Evolutionary conservation across 2,113 vertebrate species (phyloP), one percentile per base, ranked within the genome.

Genomic region (Sorex fumeus): DNA sequence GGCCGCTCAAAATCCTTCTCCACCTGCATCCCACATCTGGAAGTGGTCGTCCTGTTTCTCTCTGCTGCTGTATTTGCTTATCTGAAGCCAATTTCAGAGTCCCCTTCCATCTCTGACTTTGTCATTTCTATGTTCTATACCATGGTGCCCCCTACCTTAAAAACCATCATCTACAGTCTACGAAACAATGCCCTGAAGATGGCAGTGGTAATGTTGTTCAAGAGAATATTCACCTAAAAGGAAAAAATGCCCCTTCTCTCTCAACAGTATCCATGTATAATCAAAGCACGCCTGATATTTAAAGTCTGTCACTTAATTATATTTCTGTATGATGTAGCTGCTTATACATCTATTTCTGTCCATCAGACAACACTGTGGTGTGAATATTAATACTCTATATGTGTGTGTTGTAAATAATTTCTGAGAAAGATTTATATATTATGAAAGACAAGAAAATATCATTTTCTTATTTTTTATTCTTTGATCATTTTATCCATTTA

Each of bases 91-190:
- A 8, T 2, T 32, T 75, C 53, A 43, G 12, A 5, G 19, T 21
- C 8, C 11, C 53, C 36, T 43, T 75, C 71, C 12, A 8, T 32
- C 43, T 45, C 12, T 66, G 60, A 76, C 23, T 8, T 50, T 34
- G n/a, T 50, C 7, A 67, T 77, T 87, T 77, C 60, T 67, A 9
- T 77, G 40, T 87, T 87, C 72, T 77, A 50, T 23, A 66, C 40
- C 3, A 27, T 50, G 57, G 25, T 77, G 15, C 72, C 62, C 10
- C 25, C 43, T 45, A 40, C 74, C 15, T 15, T 69, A 0, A 88
- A 69, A 40, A 74, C 74, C 25, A 28, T 87, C 18, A 77, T 87
- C 34, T 87, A 87, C 10, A 87, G 43, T 77, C 15, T 64, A 62
- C 45, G 21, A 64, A 87, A 87, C 8, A 75, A 45, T 25, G 36